A percentile compares a stretch with the other conserved stretches of the same genome.
phyloP scores from a whole-genome alignment of 2,113 vertebrate species.

The Erinaceus europaeus region DNA sequence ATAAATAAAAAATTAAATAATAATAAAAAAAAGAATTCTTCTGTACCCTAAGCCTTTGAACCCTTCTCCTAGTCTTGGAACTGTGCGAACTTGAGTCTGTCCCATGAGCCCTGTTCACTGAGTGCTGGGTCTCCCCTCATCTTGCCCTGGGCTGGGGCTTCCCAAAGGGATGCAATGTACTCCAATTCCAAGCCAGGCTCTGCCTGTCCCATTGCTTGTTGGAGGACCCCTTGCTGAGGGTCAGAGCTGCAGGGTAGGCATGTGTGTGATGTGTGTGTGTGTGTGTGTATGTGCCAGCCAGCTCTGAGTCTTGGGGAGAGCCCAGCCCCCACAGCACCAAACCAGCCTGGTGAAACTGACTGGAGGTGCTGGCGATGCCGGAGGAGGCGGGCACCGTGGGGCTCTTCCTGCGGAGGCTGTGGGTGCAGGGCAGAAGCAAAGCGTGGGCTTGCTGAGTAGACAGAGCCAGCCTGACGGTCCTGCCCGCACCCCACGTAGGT shows the following conservation, averaged over 20 bases:
- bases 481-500: neutral
- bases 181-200: neutral
- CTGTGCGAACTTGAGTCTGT: neutral
- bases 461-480: accelerated
- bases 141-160: too few species aligned
- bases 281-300: too few species aligned
- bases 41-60: neutral
- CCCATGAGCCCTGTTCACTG: neutral
- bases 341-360: neutral
- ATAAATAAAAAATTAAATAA: too few species aligned
- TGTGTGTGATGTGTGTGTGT: too few species aligned
- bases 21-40: too few species aligned
- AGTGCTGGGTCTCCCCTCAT: accelerated
- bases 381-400: neutral
- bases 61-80: neutral
- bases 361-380: neutral
- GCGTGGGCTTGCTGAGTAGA: neutral
- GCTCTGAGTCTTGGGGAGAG: neutral
- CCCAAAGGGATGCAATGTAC: accelerated
- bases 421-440: neutral
- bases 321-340: neutral
- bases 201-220: neutral
- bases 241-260: accelerated
- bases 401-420: neutral
- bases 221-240: too few species aligned